These are phyloP conservation scores for Macrobrachium nipponense DNA, from an alignment of 1,140 invertebrate species.

Conservation along the genomic window DNA sequence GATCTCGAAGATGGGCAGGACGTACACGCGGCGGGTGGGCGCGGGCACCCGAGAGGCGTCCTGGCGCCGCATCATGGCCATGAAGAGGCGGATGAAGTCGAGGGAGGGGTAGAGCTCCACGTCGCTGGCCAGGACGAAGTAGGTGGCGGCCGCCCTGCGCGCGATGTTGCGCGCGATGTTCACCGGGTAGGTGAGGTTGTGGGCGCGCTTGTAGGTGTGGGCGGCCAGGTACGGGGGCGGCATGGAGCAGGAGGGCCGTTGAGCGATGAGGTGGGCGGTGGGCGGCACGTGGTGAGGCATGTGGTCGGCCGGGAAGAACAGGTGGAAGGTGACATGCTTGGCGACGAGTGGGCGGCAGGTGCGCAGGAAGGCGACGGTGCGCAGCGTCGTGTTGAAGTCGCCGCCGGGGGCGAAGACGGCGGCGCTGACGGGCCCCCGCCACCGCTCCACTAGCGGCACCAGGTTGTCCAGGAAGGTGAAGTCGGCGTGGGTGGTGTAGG, in stretches of 20 bases:
- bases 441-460: conserved; percentile 74
- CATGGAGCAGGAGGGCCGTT: conserved; percentile 46
- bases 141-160: conserved; percentile 82
- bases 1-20: conserved; percentile 86
- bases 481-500: conserved; percentile 92
- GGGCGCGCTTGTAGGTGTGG: conserved; percentile 78
- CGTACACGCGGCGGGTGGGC: conserved; percentile 79
- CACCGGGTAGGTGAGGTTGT: conserved; percentile 86
- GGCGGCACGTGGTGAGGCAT: conserved; percentile 57
- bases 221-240: conserved; percentile 68
- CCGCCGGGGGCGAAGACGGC: conserved; percentile 82
- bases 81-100: conserved; percentile 61
- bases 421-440: conserved; percentile 77
- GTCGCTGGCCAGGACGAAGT: conserved; percentile 88
- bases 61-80: conserved; percentile 62
- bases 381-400: conserved; percentile 76
- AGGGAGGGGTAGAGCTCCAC: conserved; percentile 84
- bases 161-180: conserved; percentile 90
- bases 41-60: conserved; percentile 46
- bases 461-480: conserved; percentile 92
- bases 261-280: conserved; percentile 47
- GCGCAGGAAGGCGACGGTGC: conserved; percentile 75
- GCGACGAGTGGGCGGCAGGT: conserved; percentile 59
- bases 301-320: conserved; percentile 64
- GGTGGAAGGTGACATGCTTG: conserved; percentile 64